Evolutionary conservation across 2,797 vertebrate species (phyloP).

Genomic region (Gymnothorax javanicus): DNA sequence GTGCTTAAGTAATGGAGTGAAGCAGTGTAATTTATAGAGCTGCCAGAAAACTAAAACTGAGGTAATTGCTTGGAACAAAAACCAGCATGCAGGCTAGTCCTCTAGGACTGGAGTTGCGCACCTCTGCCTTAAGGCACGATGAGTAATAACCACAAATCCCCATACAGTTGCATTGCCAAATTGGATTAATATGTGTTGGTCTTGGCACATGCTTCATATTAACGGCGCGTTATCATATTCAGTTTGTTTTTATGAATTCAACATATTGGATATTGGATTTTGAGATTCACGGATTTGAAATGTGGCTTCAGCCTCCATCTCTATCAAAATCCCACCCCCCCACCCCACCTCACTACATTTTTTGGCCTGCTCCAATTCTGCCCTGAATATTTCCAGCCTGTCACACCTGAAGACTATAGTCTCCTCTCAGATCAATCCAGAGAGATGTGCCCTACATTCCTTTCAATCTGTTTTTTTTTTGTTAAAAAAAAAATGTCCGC

Average conservation of each 20-base stretch:
- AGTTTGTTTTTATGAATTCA: slow-evolving; percentile 1
- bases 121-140: not conserved
- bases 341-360: slow-evolving; percentile 17
- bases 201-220: not conserved
- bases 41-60: too few relatives aligned
- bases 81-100: too few relatives aligned
- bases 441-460: slow-evolving; percentile 61
- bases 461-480: slow-evolving; percentile 42
- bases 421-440: slow-evolving; percentile 58
- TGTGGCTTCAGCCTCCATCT: not conserved
- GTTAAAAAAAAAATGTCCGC: slow-evolving; percentile 36
- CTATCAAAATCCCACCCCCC: not conserved
- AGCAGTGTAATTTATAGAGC: too few relatives aligned
- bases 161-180: not conserved
- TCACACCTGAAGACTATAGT: slow-evolving; percentile 56
- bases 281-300: not conserved
- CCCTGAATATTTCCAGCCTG: slow-evolving; percentile 43
- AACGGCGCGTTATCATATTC: not conserved
- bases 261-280: not conserved
- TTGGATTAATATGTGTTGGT: not conserved
- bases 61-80: too few relatives aligned
- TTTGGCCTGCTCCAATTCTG: slow-evolving; percentile 46
- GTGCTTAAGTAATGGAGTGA: too few relatives aligned
- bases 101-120: too few relatives aligned
- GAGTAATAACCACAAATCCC: not conserved